Conservation (phyloP, 1,140 invertebrate species). For the Antheraea pernyi region DNA sequence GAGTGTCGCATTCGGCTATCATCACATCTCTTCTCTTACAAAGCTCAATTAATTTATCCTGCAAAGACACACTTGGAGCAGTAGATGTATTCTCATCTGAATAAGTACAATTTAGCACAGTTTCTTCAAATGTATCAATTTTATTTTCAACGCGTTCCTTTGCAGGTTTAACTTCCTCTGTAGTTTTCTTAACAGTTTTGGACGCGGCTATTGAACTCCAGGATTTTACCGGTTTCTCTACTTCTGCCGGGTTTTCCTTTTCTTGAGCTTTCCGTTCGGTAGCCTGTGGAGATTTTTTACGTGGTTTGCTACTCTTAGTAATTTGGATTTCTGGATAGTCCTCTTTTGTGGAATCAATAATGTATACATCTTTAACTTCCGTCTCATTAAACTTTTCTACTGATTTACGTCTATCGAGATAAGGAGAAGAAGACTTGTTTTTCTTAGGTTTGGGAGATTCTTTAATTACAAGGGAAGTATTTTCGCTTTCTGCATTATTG, state of each 20-base stretch:
- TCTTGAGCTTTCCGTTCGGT: slow-evolving; percentile 39
- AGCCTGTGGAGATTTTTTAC: slow-evolving; percentile 54
- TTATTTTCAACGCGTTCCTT: slow-evolving; percentile 17
- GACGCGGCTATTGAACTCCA: slow-evolving; percentile 48
- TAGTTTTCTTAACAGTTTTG: slow-evolving; percentile 28
- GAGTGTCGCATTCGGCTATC: slow-evolving; percentile 70
- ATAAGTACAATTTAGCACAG: neutral
- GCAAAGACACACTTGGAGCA: slow-evolving; percentile 45
- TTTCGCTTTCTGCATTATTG: slow-evolving; percentile 15
- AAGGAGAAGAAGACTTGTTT: slow-evolving; percentile 55
- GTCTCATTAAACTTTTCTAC: slow-evolving; percentile 34
- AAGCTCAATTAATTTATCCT: slow-evolving; percentile 64
- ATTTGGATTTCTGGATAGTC: slow-evolving; percentile 74
- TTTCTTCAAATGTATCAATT: slow-evolving; percentile 22
- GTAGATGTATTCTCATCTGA: neutral
- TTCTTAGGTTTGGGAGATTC: slow-evolving; percentile 49
- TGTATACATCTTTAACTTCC: slow-evolving; percentile 64
- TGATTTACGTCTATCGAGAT: slow-evolving; percentile 42
- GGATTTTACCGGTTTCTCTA: slow-evolving; percentile 39
- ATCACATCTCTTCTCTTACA: slow-evolving; percentile 75
- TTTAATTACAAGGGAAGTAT: slow-evolving; percentile 28
- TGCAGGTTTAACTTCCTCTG: slow-evolving; percentile 11
- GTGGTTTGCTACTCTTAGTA: slow-evolving; percentile 54
- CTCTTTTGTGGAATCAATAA: slow-evolving; percentile 63
- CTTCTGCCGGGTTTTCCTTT: slow-evolving; percentile 18